Evolutionary conservation across 1,140 invertebrate species (phyloP), one percentile per base, ranked within the genome.

Genomic region (Diprion similis): DNA sequence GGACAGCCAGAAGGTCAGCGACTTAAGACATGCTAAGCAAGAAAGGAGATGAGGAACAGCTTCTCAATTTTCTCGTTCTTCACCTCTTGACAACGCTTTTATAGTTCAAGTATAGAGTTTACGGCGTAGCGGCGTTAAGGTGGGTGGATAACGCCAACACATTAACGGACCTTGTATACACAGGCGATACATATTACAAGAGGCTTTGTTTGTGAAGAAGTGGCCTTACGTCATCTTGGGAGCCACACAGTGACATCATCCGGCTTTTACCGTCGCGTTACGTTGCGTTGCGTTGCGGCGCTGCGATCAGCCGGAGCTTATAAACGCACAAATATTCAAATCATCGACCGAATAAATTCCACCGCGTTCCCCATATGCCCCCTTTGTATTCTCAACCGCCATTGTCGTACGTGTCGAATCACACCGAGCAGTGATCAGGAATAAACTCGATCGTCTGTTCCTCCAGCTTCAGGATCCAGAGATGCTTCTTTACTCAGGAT

Each of bases 291-390:
- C n/a, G 11, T 59, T 17, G 51, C 11, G 11, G 51, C n/a, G 11
- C n/a, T 59, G 4, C 51, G 51, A 59, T 59, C 11, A 59, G 6
- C 6, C 51, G 51, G 9, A 59, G 11, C 11, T 59, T 59, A 37
- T 17, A 17, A 59, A 59, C 51, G 51, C 51, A 59, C 51, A 59
- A 59, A 59, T 59, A 59, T 59, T 59, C 51, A 59, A 59, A 59
- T 59, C n/a, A 59, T 59, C 24, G 24, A 59, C n/a, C 51, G 51
- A 59, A 15, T 59, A 59, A 59, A 59, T 59, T 59, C 51, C 51
- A 59, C 51, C 51, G n/a, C 51, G 51, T 59, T 13, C n/a, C n/a
- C 11, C 11, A 59, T 51, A 10, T 15, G 11, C 51, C n/a, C 6
- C 9, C 51, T 59, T 59, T 59, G 51, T 59, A 59, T 59, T 59